A percentile compares a stretch with the other conserved stretches of the same genome.
Evolutionary conservation across 2,113 vertebrate genomes (phyloP).

Genomic region (Lipophrys pholis): DNA sequence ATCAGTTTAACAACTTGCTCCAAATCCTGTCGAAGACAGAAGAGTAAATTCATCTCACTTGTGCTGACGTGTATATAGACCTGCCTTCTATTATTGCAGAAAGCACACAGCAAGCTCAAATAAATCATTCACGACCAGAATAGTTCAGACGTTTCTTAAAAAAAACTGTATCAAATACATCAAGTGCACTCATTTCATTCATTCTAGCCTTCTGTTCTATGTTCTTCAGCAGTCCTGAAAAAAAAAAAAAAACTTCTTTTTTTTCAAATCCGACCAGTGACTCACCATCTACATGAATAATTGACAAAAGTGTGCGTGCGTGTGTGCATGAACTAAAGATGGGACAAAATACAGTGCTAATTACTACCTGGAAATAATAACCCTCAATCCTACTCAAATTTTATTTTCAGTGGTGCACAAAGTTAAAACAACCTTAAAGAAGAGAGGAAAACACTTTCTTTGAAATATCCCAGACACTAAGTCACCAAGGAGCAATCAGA

Average conservation of each 20-base stretch:
- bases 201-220: neutral
- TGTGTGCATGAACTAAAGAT: too few species aligned
- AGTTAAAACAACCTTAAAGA: too few species aligned
- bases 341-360: too few species aligned
- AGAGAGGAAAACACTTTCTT: too few species aligned
- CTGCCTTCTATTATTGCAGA: constrained; percentile 42
- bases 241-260: neutral
- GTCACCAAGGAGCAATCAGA: too few species aligned
- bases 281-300: neutral
- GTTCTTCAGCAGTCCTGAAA: neutral
- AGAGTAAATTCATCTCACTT: constrained; percentile 68
- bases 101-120: constrained; percentile 38
- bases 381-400: too few species aligned
- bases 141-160: constrained; percentile 43
- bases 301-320: too few species aligned
- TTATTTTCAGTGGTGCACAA: too few species aligned
- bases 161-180: constrained; percentile 26
- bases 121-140: constrained; percentile 57
- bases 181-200: neutral
- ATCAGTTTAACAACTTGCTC: constrained; percentile 51
- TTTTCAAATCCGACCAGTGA: neutral
- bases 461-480: too few species aligned
- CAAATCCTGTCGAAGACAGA: constrained; percentile 61
- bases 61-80: constrained; percentile 53
- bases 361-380: too few species aligned